These are phyloP conservation scores for Herminia tarsipennalis DNA, from an alignment of 2,888 invertebrate species.

Conservation along the genomic window DNA sequence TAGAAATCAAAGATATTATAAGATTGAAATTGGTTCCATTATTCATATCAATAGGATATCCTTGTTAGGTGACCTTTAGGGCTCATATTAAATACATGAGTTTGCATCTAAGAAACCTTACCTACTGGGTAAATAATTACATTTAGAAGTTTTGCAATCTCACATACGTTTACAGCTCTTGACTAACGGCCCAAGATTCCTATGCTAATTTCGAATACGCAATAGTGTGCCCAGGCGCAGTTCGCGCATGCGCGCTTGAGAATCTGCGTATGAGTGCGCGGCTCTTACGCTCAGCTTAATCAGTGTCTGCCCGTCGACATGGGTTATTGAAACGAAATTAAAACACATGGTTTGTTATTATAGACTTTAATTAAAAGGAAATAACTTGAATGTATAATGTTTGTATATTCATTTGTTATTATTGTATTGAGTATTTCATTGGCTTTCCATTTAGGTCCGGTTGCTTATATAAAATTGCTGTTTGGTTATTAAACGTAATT, in stretches of 20 bases:
- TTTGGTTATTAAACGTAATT: too few relatives aligned
- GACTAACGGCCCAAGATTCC: constrained; percentile 64
- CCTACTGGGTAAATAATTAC: constrained; percentile 43
- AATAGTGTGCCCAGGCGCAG: constrained; percentile 48
- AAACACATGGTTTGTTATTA: constrained; percentile 65
- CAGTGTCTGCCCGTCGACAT: constrained; percentile 75
- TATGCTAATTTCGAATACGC: constrained; percentile 69
- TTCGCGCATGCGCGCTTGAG: constrained; percentile 38
- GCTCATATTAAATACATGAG: constrained; percentile 24
- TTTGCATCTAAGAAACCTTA: constrained; percentile 19
- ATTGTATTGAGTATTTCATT: too few relatives aligned
- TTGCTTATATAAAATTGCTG: too few relatives aligned
- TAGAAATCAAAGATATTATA: too few relatives aligned
- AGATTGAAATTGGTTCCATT: background rate
- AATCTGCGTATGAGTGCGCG: constrained; percentile 55
- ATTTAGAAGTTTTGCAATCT: constrained; percentile 39
- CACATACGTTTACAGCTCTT: constrained; percentile 38
- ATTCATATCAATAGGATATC: constrained; percentile 4
- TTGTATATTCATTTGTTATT: constrained; percentile 7
- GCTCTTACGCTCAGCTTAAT: constrained; percentile 73
- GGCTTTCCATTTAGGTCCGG: too few relatives aligned
- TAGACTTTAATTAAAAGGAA: constrained; percentile 53
- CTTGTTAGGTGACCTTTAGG: constrained; percentile 7
- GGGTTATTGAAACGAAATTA: constrained; percentile 82
- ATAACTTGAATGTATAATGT: constrained; percentile 21